These are phyloP conservation scores for Drosophila ustulata DNA, from an alignment of 2,888 invertebrate genomes.

Conservation along the genomic window DNA sequence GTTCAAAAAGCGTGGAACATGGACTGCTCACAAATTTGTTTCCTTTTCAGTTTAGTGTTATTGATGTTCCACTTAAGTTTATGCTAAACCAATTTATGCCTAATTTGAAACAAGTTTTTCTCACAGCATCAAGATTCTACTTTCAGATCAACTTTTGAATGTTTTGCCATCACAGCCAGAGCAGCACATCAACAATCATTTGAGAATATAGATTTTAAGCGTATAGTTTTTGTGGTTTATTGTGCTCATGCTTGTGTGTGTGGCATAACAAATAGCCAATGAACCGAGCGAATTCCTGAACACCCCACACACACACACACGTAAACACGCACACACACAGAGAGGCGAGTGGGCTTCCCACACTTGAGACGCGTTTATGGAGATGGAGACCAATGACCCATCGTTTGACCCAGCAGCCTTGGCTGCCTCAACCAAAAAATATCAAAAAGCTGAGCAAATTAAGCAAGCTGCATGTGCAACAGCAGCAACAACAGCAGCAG, in stretches of 20 bases:
- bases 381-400: constrained; percentile 59
- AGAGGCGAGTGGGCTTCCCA: constrained; percentile 46
- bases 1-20: constrained; percentile 12
- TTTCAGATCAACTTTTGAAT: constrained; percentile 57
- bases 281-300: constrained; percentile 37
- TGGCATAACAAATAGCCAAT: constrained; percentile 19
- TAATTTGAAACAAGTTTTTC: constrained; percentile 42
- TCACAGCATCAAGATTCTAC: constrained; percentile 30
- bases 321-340: constrained; percentile 1
- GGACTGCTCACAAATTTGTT: background rate
- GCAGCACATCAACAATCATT: constrained; percentile 2
- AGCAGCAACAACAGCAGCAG: constrained; percentile 13
- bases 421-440: constrained; percentile 21
- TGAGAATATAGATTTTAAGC: constrained; percentile 6
- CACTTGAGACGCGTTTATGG: constrained; percentile 51
- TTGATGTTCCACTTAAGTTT: constrained; percentile 33
- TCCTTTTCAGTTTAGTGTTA: constrained; percentile 12
- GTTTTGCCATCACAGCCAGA: constrained; percentile 16
- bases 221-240: background rate
- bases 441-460: constrained; percentile 45
- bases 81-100: constrained; percentile 46
- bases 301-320: constrained; percentile 5
- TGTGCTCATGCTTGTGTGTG: background rate
- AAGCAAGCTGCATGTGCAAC: constrained; percentile 54
- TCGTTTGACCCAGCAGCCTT: constrained; percentile 54